Base-by-base conservation (phyloP, 2,113 vertebrate species). In the Grammomys dolichurus region DNA sequence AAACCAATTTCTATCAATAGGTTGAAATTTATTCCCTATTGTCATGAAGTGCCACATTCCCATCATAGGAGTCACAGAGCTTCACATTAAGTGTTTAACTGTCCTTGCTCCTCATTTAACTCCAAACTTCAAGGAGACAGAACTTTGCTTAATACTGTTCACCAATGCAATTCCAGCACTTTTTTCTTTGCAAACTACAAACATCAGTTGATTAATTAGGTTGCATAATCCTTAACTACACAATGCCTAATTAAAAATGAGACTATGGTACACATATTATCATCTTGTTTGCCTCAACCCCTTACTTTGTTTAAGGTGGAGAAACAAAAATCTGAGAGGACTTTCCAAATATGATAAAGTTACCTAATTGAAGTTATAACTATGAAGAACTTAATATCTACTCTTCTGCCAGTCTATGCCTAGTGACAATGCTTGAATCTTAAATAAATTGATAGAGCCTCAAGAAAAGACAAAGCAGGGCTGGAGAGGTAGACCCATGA, bases 341-440 rank as follows among this genome's bases (percentile, higher is more conserved):
- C 26, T 92, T 88, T 91, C 20, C 77, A 95, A 92, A 70, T 48
- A 80, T 12, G 54, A 95, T 48, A 73, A 84, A 88, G 54, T 33
- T 89, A 86, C 43, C 90, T 82, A 77, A 90, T 6, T 90, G 75
- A 95, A 92, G 69, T 70, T 22, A 88, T 81, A 96, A 81, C 43
- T 36, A 86, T 81, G 51, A 63, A 65, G 31, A 95, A 88, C 67
- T 7, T 56, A 12, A 78, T 5, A 31, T 51, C 51, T 46, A 73
- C 20, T 58, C 12, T 54, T 78, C 46, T n/a, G 33, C 5, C 24
- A 5, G 28, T 20, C n/a, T 58, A 93, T 4, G 81, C 26, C 70
- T 58, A 51, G 33, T 73, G 81, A 92, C 60, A 90, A 94, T 89
- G 31, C 56, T 20, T 19, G 69, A 73, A n/a, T 93, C 26, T 81